Percentiles rank a stretch among this genome's conserved stretches.
Evolutionary conservation across 2,797 vertebrate genomes (phyloP).

Genomic region (Lycodopsis pacificus): DNA sequence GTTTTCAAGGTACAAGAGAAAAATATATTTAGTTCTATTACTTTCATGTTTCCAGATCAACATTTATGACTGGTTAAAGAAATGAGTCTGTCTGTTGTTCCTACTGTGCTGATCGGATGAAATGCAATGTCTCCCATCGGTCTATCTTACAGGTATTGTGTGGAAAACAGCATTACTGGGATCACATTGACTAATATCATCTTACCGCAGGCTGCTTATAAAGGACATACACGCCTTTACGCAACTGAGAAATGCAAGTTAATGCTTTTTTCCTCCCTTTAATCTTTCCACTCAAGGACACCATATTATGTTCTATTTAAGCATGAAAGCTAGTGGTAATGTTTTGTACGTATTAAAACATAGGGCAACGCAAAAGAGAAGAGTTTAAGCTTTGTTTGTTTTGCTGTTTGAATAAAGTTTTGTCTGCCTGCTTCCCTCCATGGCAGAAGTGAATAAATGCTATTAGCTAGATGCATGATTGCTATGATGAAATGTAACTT

Average conservation of each 20-base stretch:
- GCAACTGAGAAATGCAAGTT: neutral
- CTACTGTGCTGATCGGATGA: neutral
- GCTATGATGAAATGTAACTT: too few species aligned
- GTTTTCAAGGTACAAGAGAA: neutral
- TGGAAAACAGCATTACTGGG: neutral
- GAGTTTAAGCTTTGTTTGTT: neutral
- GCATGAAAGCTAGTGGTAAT: neutral
- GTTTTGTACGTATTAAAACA: neutral
- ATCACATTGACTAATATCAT: neutral
- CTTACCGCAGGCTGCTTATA: neutral
- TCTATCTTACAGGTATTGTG: neutral
- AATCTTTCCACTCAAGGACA: neutral
- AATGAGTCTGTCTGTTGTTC: neutral
- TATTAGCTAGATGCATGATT: too few species aligned
- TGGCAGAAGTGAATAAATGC: too few species aligned
- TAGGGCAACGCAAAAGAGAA: too few species aligned
- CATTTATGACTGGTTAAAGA: neutral
- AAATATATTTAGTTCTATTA: neutral
- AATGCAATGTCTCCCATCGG: neutral
- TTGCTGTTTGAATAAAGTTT: neutral
- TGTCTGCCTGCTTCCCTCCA: neutral
- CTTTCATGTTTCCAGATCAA: neutral
- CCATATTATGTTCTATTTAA: neutral
- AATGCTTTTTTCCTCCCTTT: neutral
- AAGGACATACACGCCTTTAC: neutral